These are phyloP conservation scores for Poliocrania exsul DNA, from an alignment of 2,797 vertebrate species.

Conservation along the genomic window DNA sequence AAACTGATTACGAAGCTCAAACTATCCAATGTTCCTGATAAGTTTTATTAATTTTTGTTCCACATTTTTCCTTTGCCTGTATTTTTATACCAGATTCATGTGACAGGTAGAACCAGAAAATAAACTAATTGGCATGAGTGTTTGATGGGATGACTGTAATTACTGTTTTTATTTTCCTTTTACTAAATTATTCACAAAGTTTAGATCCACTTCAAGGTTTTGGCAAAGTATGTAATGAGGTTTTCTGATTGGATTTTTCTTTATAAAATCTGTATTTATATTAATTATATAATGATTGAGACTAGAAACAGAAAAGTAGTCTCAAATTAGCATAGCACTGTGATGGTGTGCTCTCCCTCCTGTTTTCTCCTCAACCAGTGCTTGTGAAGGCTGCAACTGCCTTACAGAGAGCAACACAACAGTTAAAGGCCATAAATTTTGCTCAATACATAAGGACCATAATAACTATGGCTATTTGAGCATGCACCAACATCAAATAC, in stretches of 20 bases:
- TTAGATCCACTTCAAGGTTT: neutral
- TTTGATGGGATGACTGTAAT: neutral
- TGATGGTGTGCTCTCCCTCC: neutral
- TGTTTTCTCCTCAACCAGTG: neutral
- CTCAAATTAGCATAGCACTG: neutral
- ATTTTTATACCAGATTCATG: neutral
- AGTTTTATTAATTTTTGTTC: neutral
- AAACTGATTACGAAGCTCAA: neutral
- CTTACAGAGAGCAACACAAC: neutral
- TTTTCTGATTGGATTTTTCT: neutral
- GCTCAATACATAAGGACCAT: neutral
- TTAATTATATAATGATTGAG: neutral
- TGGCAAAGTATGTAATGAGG: neutral
- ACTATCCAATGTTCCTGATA: neutral
- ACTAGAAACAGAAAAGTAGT: neutral
- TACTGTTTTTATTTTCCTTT: neutral
- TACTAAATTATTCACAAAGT: neutral
- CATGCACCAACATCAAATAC: neutral
- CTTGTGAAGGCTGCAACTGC: neutral
- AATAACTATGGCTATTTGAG: neutral
- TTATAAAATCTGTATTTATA: neutral
- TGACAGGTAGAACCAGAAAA: neutral
- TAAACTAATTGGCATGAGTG: neutral
- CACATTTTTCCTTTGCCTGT: neutral
- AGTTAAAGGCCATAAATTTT: neutral